Percentiles rank a stretch among this genome's conserved stretches.
phyloP scores from a whole-genome alignment of 2,113 vertebrate species.

The Microtus oregoni region DNA sequence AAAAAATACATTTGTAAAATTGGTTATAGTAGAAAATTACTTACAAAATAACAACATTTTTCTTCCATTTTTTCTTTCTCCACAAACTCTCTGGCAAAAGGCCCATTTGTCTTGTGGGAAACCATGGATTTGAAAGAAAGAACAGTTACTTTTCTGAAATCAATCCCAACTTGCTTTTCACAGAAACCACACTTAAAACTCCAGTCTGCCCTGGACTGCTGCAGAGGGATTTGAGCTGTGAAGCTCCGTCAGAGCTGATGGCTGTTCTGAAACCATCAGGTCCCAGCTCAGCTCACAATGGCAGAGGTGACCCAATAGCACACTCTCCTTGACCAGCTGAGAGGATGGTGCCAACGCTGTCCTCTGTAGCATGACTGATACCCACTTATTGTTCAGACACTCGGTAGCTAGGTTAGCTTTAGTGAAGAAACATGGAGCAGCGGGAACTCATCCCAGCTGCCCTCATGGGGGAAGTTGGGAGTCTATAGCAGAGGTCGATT shows the following conservation, averaged over 20 bases:
- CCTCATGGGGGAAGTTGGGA: neutral
- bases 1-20: conserved; percentile 17
- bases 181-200: neutral
- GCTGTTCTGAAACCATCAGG: neutral
- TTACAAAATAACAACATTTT: neutral
- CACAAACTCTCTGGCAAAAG: neutral
- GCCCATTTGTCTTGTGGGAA: conserved; percentile 13
- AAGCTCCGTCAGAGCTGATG: neutral
- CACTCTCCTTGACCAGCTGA: neutral
- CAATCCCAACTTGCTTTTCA: conserved; percentile 19
- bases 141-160: conserved; percentile 52
- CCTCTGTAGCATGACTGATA: neutral
- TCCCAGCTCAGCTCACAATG: fast-evolving
- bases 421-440: neutral
- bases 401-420: neutral
- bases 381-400: neutral
- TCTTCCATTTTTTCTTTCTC: neutral
- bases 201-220: neutral
- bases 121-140: neutral
- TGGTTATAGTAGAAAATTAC: neutral
- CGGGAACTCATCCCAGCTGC: neutral
- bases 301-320: neutral
- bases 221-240: neutral
- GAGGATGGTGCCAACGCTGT: neutral
- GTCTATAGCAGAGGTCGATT: neutral